A percentile compares a stretch with the other conserved stretches of the same genome.
Conservation (phyloP, 2,888 invertebrate species). For the Diachrysia chrysitis region DNA sequence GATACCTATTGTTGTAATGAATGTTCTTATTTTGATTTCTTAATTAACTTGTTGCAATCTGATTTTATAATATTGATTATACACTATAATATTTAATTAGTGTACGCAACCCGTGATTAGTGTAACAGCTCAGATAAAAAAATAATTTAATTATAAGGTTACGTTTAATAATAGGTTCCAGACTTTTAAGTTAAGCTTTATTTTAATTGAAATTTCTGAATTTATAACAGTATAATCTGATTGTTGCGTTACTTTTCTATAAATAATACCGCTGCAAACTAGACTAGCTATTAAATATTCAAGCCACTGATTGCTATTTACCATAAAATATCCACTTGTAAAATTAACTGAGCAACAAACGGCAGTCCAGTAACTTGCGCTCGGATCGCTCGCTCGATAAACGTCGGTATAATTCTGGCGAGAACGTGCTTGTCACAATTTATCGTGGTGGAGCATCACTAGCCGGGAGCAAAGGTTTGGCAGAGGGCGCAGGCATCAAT, state of each 20-base stretch:
- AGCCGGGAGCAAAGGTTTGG: constrained; percentile 88
- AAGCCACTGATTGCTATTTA: constrained; percentile 47
- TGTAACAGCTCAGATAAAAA: constrained; percentile 16
- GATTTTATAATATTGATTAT: constrained; percentile 37
- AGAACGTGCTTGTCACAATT: constrained; percentile 80
- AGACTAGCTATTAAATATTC: constrained; percentile 46
- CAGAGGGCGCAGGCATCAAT: constrained; percentile 88
- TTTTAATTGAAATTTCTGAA: background rate
- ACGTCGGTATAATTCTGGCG: constrained; percentile 64
- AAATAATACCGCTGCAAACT: constrained; percentile 35
- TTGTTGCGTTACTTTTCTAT: constrained; percentile 24
- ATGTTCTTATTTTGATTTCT: constrained; percentile 11
- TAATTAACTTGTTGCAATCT: constrained; percentile 48
- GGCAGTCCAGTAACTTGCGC: constrained; percentile 53
- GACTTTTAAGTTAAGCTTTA: background rate
- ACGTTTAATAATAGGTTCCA: constrained; percentile 24
- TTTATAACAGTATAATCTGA: constrained; percentile 7
- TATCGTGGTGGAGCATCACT: constrained; percentile 85
- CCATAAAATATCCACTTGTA: constrained; percentile 56
- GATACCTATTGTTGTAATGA: constrained; percentile 62
- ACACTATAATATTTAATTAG: constrained; percentile 41
- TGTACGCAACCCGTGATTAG: constrained; percentile 29
- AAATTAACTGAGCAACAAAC: constrained; percentile 55
- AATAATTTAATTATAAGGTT: background rate
- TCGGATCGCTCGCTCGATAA: constrained; percentile 63